Evolutionary conservation across 2,888 invertebrate species (phyloP), one percentile per base, ranked within the genome.

Genomic region (Drosophila nr. perissopoda): DNA sequence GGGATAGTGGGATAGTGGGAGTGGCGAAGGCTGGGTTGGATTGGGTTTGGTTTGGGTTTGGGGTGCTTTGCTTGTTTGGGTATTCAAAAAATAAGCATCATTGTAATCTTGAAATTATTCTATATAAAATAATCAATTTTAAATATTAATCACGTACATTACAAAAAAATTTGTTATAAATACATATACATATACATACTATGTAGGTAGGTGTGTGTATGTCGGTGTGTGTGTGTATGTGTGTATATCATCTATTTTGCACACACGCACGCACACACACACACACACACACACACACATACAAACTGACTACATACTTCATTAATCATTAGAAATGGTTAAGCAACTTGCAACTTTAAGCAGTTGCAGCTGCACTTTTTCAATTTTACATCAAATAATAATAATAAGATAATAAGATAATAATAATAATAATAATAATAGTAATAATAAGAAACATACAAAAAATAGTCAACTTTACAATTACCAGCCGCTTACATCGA

Each of bases 61-160:
- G 31, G 11, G 25, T n/a, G 27, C 6, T 21, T n/a, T 40, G 33
- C 11, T 53, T 16, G 21, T 21, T 59, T 70, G 57, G 51, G 49
- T 5, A 33, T 52, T 27, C n/a, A 61, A 65, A 53, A 58, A 71
- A 71, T 38, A 62, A 56, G 65, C 52, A 62, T 70, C 58, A 48
- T 75, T 69, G 36, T 21, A 54, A 69, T 74, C 59, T 59, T 49
- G 48, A 65, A 59, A 65, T 60, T 40, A 72, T 74, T 42, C 48
- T 38, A 53, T 66, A 76, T 57, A 76, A 80, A 81, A 70, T 59
- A 81, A 78, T 76, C 56, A 40, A 53, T 36, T 81, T 72, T 72
- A 77, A 68, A 81, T 81, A 81, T 81, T 79, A 81, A 74, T 79
- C 81, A 79, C 81, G 79, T 79, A 81, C 77, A 81, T 69, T 77